Evolutionary conservation across 2,113 vertebrate genomes (phyloP), one percentile per base, ranked within the genome.

Genomic region (Callaeas wilsoni): DNA sequence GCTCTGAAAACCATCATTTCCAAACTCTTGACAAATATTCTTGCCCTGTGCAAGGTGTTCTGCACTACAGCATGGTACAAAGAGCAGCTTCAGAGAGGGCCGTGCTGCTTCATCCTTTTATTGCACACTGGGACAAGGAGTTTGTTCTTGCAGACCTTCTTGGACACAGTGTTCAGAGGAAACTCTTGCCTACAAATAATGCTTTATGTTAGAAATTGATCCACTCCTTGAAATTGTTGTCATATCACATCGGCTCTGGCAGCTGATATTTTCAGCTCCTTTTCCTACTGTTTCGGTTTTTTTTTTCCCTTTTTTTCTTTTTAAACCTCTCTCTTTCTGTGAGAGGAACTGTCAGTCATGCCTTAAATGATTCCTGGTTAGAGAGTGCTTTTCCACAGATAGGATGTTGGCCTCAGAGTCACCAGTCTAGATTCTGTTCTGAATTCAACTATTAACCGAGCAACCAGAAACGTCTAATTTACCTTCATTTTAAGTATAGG

Each of bases 261-360:
- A 83, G 77, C 2, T 5, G 13, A 8, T 67, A 33, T 76, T 87
- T 93, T 79, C 81, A 84, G 10, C 12, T 93, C 46, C 19, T 74
- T 33, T 59, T 56, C 46, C 20, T 65, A 33, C 23, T 33, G 10
- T n/a, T n/a, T n/a, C n/a, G 4, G 8, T 4, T 32, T 49, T 20
- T 6, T 3, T 0, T 2, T 2, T 7, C 3, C 2, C 12, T 4
- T 16, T 42, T 17, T 14, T 16, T 22, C 4, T 41, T 42, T 78
- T 47, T 37, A 41, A 57, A 16, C 5, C 6, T 67, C 33, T 83
- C 10, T 63, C 12, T 35, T 77, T 60, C 17, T 10, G 2, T 78
- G 32, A 81, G 69, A 91, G 42, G n/a, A 63, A 6, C 13, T 95
- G 70, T 52, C 59, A 92, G 16, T 60, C 39, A 18, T 27, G 30